Base-by-base conservation (phyloP, 1,140 invertebrate species). In the Temnothorax longispinosus region DNA sequence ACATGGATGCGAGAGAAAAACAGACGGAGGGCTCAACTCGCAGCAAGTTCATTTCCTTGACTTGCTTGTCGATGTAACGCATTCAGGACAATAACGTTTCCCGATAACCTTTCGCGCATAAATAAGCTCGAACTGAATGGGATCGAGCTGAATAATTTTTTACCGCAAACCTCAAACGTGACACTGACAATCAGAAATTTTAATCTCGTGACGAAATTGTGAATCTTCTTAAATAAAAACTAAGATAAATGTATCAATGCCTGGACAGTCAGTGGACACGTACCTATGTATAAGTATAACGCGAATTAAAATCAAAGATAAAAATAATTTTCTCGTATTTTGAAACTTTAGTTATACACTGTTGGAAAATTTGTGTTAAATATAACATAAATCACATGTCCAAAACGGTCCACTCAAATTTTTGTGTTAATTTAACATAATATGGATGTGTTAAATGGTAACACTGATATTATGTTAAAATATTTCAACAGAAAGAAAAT, bases 41-140 rank as follows among this genome's bases (percentile, higher is more conserved):
- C 13, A 11, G 5, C 38, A 58, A 38, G 21, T 47, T 11, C 11
- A 76, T 47, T 76, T 85, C 27, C 38, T 82, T 60, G 56, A 84
- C 41, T 52, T 75, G 3, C 5, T 7, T 54, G n/a, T 35, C 56
- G 27, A 81, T 71, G 13, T 81, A 71, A 71, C 21, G 11, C 3
- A 27, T 65, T 6, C 21, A 58, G 21, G 47, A 65, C 50, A 58
- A 67, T 35, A 87, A 58, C 32, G 7, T 27, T 38, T 32, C 35
- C 60, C 13, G n/a, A 1, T 21, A 52, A 54, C 8, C n/a, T 54
- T 44, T 69, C 21, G 7, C 27, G n/a, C 65, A 13, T 6, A 69
- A 54, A 44, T 67, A 69, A 35, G 13, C 5, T 67, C 4, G 15
- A 62, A 1, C 32, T 80, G 44, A 69, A 69, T 69, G 21, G 3